A percentile compares a stretch with the other conserved stretches of the same genome.
These are phyloP conservation scores for Engystomops pustulosus DNA, from an alignment of 2,113 vertebrate species.

Conservation along the genomic window DNA sequence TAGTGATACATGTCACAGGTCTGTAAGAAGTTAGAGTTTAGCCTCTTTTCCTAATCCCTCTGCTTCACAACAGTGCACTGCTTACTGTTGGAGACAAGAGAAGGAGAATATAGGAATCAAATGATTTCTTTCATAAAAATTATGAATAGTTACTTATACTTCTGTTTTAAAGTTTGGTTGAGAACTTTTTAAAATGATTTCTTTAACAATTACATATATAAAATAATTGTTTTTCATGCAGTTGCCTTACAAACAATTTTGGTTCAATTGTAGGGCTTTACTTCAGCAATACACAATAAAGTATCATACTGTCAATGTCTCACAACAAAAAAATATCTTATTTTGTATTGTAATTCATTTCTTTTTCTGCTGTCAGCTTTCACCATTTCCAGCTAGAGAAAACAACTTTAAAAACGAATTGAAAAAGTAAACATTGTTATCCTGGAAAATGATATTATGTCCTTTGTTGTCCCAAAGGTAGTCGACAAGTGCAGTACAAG, in stretches of 20 bases:
- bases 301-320: constrained; percentile 52
- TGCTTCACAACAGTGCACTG: too few species aligned
- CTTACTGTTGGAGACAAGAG: too few species aligned
- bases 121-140: too few species aligned
- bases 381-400: constrained; percentile 9
- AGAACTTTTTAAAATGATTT: neutral
- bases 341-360: constrained; percentile 37
- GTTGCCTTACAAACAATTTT: neutral
- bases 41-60: too few species aligned
- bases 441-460: constrained; percentile 40
- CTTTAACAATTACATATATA: constrained; percentile 64
- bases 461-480: constrained; percentile 36
- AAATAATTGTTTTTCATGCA: constrained; percentile 39
- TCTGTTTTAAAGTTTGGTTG: neutral
- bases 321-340: constrained; percentile 55
- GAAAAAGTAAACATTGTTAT: constrained; percentile 18
- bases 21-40: too few species aligned
- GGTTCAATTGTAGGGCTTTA: constrained; percentile 61
- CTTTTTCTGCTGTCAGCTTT: constrained; percentile 2
- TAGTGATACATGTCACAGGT: too few species aligned
- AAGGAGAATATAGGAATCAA: too few species aligned
- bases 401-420: neutral
- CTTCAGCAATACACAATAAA: constrained; percentile 61
- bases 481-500: constrained; percentile 2
- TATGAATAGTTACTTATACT: too few species aligned